These are phyloP conservation scores for Brenthis ino DNA, from an alignment of 2,888 invertebrate genomes.

Conservation along the genomic window DNA sequence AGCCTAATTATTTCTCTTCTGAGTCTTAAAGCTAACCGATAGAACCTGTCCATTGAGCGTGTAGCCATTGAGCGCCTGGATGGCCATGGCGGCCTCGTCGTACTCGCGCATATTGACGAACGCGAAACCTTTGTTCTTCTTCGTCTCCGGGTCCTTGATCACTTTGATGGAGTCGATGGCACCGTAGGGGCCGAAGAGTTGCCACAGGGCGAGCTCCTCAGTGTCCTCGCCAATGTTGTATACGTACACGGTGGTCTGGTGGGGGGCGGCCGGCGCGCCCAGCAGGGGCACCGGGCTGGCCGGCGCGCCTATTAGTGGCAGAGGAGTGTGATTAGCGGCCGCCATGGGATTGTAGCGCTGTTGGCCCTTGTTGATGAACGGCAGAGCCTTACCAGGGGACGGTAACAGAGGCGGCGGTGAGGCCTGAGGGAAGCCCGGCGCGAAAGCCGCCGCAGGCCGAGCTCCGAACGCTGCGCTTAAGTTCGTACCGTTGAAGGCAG, in stretches of 20 bases:
- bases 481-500: conserved; percentile 69
- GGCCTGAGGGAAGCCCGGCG: conserved; percentile 71
- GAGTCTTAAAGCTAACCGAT: conserved; percentile 82
- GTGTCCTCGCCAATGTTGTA: conserved; percentile 81
- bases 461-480: conserved; percentile 70
- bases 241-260: conserved; percentile 80
- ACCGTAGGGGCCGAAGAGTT: conserved; percentile 79
- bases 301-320: conserved; percentile 73
- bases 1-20: conserved; percentile 77
- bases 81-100: conserved; percentile 80
- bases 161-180: conserved; percentile 81
- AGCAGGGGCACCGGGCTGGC: conserved; percentile 73
- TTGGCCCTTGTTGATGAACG: conserved; percentile 79
- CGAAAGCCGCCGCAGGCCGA: conserved; percentile 65
- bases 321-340: conserved; percentile 70
- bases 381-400: conserved; percentile 77
- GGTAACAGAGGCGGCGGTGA: conserved; percentile 76
- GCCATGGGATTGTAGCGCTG: conserved; percentile 80
- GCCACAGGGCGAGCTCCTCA: conserved; percentile 79
- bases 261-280: conserved; percentile 61
- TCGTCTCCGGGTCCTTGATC: conserved; percentile 80
- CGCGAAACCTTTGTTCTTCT: conserved; percentile 81
- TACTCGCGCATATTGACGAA: conserved; percentile 82
- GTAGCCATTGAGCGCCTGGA: conserved; percentile 79
- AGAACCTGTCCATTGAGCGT: conserved; percentile 82